phyloP scores from a whole-genome alignment of 2,888 invertebrate species.

The Drosophila merina region DNA sequence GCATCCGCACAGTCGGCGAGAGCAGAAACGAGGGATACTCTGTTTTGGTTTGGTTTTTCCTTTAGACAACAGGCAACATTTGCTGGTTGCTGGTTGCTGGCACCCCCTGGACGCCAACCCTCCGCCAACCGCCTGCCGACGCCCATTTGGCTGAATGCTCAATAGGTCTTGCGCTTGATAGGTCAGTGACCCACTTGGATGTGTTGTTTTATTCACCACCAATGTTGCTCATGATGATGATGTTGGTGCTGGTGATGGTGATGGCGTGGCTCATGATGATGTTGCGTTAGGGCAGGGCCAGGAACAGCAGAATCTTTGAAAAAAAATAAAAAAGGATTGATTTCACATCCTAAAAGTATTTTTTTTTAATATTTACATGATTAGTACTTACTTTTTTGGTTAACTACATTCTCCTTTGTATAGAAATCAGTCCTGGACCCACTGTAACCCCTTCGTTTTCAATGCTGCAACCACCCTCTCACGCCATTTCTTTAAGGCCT shows the following conservation, averaged over 20 bases:
- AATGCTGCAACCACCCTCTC: neutral
- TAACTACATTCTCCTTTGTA: too few relatives aligned
- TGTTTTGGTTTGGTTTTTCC: slow-evolving; percentile 48
- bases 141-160: slow-evolving; percentile 57
- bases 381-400: slow-evolving; percentile 25
- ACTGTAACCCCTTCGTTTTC: slow-evolving; percentile 1
- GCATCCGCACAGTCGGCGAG: slow-evolving; percentile 38
- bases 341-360: too few relatives aligned
- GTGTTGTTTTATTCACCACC: slow-evolving; percentile 39
- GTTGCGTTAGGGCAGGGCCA: slow-evolving; percentile 68
- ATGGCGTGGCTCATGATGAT: slow-evolving; percentile 24
- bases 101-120: slow-evolving; percentile 17
- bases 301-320: neutral
- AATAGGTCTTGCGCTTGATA: slow-evolving; percentile 82
- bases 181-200: slow-evolving; percentile 82
- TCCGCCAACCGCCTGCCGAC: slow-evolving; percentile 7
- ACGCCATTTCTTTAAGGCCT: slow-evolving; percentile 33
- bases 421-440: slow-evolving; percentile 35
- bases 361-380: slow-evolving; percentile 4
- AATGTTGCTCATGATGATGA: slow-evolving; percentile 37
- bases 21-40: slow-evolving; percentile 37
- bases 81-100: slow-evolving; percentile 9
- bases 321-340: too few relatives aligned
- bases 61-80: slow-evolving; percentile 38
- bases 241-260: slow-evolving; percentile 9